Evolutionary conservation across 2,113 vertebrate genomes (phyloP), one percentile per base, ranked within the genome.

Genomic region (Anoura caudifer): DNA sequence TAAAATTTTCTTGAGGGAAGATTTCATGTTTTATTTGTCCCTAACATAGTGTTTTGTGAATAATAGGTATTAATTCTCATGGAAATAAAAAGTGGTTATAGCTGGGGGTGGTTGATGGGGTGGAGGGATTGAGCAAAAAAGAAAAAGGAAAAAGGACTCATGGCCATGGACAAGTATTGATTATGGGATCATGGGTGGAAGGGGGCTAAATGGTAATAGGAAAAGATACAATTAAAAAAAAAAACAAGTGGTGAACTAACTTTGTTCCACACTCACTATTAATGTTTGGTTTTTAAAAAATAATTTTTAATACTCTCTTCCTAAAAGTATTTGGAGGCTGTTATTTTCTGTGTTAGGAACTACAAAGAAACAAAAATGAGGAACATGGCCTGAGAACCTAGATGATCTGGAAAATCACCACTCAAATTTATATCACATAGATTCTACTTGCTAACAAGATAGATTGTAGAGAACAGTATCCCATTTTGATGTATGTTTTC

Each of bases 401-500:
- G n/a, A n/a, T 20, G 7, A 50, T 81, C 56, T 41, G 59, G 79
- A 82, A 94, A 95, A 88, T 67, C 54, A 88, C 36, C 28, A 33
- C 81, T 77, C 50, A 61, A 73, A 54, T 89, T 54, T 81, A 87
- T 67, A 69, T 85, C 41, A 33, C 77, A 72, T 52, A 90, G 85
- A 90, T 80, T 95, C 65, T 77, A 22, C 72, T 50, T 77, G 24
- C 59, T 84, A 50, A 38, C 59, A 90, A 77, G n/a, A 1, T 59
- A n/a, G 45, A 24, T 92, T 76, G 45, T 84, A 61, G 88, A 92
- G 28, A 86, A 14, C 70, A 75, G 54, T 56, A 24, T 36, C 52
- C 45, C 26, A 38, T 67, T 96, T 76, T 88, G 88, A 83, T 72
- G 16, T 85, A 79, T 70, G 63, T 56, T 96, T 86, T 89, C 94